Percentiles rank a stretch among this genome's conserved stretches.
phyloP scores from a whole-genome alignment of 1,140 invertebrate species.

The Danaus plexippus region DNA sequence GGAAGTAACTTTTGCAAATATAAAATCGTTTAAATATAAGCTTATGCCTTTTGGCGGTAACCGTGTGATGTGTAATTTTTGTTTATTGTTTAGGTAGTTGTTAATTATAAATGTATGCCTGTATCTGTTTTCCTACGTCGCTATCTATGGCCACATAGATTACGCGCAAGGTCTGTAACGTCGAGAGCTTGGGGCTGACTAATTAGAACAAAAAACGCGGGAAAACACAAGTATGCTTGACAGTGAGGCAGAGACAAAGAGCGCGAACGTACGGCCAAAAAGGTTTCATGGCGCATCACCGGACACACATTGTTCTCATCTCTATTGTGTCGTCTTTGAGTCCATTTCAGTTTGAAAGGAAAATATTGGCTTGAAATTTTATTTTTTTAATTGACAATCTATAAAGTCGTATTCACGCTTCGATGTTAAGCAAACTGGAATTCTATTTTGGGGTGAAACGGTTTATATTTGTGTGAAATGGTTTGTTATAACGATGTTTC shows the following conservation, averaged over 20 bases:
- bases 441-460: slow-evolving; percentile 15
- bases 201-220: slow-evolving; percentile 72
- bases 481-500: slow-evolving; percentile 26
- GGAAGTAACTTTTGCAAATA: too few species aligned
- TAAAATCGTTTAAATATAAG: too few species aligned
- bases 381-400: slow-evolving; percentile 41
- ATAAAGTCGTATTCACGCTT: slow-evolving; percentile 21
- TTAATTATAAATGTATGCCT: too few species aligned
- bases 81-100: too few species aligned
- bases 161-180: slow-evolving; percentile 43
- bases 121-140: too few species aligned
- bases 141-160: background rate
- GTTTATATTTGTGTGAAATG: slow-evolving; percentile 12
- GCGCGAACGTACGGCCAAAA: slow-evolving; percentile 36
- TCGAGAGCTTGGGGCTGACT: slow-evolving; percentile 61
- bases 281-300: slow-evolving; percentile 31
- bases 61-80: too few species aligned
- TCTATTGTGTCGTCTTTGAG: slow-evolving; percentile 21
- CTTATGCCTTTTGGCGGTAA: too few species aligned
- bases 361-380: slow-evolving; percentile 51
- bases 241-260: slow-evolving; percentile 70
- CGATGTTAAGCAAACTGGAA: slow-evolving; percentile 10
- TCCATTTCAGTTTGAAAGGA: slow-evolving; percentile 26
- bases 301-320: slow-evolving; percentile 9
- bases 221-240: slow-evolving; percentile 70